Conservation (phyloP, 2,113 vertebrate species). For the Physeter macrocephalus region DNA sequence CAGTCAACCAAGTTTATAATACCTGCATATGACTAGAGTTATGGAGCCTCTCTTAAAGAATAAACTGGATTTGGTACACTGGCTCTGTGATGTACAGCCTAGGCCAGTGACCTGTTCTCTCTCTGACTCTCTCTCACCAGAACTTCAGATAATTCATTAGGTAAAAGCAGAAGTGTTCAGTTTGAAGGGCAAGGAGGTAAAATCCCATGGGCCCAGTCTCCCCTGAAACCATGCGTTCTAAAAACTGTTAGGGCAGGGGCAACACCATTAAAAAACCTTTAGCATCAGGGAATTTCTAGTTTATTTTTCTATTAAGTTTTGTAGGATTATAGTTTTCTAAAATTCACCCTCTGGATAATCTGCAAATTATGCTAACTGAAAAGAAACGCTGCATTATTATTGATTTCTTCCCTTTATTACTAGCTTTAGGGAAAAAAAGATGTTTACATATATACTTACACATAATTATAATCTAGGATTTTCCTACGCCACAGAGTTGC, state of each 20-base stretch:
- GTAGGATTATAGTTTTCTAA: neutral
- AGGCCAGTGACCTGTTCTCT: neutral
- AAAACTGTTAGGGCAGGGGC: neutral
- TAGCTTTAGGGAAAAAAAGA: neutral
- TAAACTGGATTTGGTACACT: neutral
- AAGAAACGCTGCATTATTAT: neutral
- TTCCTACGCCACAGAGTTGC: neutral
- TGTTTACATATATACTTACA: neutral
- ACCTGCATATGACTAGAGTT: neutral
- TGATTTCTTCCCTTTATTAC: neutral
- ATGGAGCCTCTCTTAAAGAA: neutral
- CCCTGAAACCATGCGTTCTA: neutral
- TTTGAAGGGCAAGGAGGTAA: neutral
- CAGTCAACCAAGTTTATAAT: neutral
- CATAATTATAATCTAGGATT: neutral
- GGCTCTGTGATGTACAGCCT: neutral
- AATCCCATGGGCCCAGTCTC: too few relatives aligned
- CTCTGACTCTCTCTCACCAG: neutral
- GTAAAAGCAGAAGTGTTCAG: neutral
- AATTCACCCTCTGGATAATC: neutral
- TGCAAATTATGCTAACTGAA: neutral
- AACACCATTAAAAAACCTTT: neutral
- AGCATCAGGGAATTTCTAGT: neutral
- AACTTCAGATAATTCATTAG: neutral
- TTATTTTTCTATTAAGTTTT: neutral